These are phyloP conservation scores for Pituophis catenifer DNA, from an alignment of 2,113 vertebrate species.

Conservation along the genomic window DNA sequence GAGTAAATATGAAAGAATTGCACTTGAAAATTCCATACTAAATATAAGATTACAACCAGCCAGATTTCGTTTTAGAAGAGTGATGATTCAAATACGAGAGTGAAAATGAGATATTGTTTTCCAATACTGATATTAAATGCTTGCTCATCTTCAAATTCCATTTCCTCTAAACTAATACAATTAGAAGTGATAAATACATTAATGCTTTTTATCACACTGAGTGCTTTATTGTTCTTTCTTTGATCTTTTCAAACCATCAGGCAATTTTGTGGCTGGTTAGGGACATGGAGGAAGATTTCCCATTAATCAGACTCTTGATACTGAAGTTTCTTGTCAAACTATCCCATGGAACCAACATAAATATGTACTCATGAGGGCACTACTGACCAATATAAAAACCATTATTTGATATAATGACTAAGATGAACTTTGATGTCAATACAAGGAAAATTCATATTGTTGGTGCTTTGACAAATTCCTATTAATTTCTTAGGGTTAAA, in stretches of 20 bases:
- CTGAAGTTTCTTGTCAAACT: not conserved
- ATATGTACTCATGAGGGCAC: no score
- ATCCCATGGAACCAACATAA: not conserved
- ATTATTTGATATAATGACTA: not conserved
- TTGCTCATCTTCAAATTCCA: not conserved
- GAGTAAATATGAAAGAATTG: not conserved
- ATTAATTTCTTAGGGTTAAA: not conserved
- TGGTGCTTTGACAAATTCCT: not conserved
- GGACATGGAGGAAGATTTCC: not conserved
- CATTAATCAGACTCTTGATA: not conserved
- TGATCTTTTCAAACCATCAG: fast-evolving
- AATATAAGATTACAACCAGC: slow-evolving; percentile 12
- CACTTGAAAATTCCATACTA: not conserved
- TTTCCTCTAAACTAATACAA: not conserved
- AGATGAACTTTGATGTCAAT: not conserved
- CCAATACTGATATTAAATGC: not conserved
- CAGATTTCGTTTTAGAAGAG: slow-evolving; percentile 23
- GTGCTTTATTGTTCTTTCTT: not conserved
- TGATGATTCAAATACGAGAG: fast-evolving
- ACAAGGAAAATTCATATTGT: not conserved
- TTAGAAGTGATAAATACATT: not conserved
- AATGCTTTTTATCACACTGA: not conserved
- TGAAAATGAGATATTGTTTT: not conserved
- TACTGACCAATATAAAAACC: not conserved
- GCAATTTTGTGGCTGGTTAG: not conserved